Evolutionary conservation across 2,797 vertebrate species (phyloP).

Genomic region (Strix occidentalis): DNA sequence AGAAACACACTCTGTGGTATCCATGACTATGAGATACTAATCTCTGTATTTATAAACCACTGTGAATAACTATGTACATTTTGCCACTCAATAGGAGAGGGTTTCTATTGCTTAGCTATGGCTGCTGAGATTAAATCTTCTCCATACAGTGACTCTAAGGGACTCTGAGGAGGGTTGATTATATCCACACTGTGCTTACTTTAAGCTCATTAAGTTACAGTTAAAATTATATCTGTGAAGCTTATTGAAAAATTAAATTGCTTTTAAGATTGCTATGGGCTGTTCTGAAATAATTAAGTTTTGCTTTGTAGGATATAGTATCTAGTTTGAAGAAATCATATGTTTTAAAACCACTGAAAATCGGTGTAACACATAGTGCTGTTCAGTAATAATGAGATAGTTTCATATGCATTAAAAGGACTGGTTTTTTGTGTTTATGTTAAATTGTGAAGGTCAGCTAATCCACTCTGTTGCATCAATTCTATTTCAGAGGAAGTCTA

Average conservation of each 20-base stretch:
- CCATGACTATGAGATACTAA: neutral
- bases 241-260: constrained; percentile 1
- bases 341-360: neutral
- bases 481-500: neutral
- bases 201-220: neutral
- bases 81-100: neutral
- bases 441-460: neutral
- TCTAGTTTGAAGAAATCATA: neutral
- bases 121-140: neutral
- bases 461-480: neutral
- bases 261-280: neutral
- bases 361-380: neutral
- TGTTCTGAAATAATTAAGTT: neutral
- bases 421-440: neutral
- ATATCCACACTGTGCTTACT: neutral
- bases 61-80: neutral
- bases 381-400: neutral
- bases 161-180: neutral
- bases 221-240: neutral
- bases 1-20: neutral
- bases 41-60: neutral
- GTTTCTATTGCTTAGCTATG: neutral
- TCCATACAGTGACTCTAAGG: neutral
- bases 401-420: neutral
- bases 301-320: neutral